Percentiles rank a stretch among this genome's conserved stretches.
phyloP scores from a whole-genome alignment of 2,888 invertebrate genomes.

The Acholoe squamosa region DNA sequence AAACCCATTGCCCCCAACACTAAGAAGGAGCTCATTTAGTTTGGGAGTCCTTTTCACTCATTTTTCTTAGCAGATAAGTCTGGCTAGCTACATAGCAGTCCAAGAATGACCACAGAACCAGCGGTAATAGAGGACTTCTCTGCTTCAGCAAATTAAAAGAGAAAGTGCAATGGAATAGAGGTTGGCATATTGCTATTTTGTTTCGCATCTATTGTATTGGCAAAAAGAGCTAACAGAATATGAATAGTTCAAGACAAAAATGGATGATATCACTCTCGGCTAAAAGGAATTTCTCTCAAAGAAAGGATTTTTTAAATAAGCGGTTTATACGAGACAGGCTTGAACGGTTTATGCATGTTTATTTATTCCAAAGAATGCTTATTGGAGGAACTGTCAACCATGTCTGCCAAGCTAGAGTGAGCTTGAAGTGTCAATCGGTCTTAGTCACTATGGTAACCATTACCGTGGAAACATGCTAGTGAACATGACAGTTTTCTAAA shows the following conservation, averaged over 20 bases:
- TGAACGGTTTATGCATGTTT: constrained; percentile 31
- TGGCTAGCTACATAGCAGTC: not conserved
- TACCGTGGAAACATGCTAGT: constrained; percentile 47
- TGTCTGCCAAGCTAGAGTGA: constrained; percentile 23
- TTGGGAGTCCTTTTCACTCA: not conserved
- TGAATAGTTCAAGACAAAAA: not conserved
- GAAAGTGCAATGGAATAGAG: not conserved
- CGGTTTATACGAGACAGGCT: constrained; percentile 13
- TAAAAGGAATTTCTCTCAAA: constrained; percentile 19
- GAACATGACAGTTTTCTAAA: constrained; percentile 52
- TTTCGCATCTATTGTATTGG: not conserved
- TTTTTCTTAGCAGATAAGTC: no score
- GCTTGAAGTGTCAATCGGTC: constrained; percentile 45
- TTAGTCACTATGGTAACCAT: constrained; percentile 56
- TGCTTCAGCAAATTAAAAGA: no score
- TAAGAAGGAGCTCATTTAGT: not conserved
- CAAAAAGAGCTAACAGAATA: not conserved
- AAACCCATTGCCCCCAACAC: not conserved
- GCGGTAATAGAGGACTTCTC: no score
- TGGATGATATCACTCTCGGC: not conserved
- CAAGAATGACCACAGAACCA: not conserved
- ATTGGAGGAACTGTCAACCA: constrained; percentile 51
- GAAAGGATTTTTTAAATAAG: not conserved
- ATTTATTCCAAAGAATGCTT: constrained; percentile 20
- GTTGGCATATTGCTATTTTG: not conserved